Evolutionary conservation across 2,888 invertebrate genomes (phyloP).

Genomic region (Eledona agricola): DNA sequence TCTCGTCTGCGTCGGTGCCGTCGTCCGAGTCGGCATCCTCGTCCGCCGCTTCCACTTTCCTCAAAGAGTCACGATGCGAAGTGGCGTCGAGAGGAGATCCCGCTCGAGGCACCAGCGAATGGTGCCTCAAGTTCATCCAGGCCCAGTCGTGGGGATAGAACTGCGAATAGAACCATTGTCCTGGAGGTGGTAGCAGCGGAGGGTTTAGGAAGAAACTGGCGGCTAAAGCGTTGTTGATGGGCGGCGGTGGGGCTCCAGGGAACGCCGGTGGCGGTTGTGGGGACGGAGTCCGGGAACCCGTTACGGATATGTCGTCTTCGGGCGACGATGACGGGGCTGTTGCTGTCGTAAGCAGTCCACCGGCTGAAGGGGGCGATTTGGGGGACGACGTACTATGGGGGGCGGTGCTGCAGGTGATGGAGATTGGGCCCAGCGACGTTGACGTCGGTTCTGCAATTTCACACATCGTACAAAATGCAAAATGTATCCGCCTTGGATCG

Average conservation of each 20-base stretch:
- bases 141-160: constrained; percentile 77
- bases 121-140: constrained; percentile 68
- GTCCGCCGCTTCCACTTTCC: constrained; percentile 53
- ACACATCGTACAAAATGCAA: background rate
- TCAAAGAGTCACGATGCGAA: constrained; percentile 52
- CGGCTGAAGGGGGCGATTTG: constrained; percentile 66
- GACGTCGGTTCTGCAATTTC: constrained; percentile 58
- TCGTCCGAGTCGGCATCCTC: constrained; percentile 34
- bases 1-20: constrained; percentile 31
- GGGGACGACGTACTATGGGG: no score
- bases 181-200: constrained; percentile 77
- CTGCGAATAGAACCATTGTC: constrained; percentile 82
- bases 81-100: constrained; percentile 44
- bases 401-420: constrained; percentile 70
- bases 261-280: constrained; percentile 63
- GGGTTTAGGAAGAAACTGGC: constrained; percentile 80
- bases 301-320: constrained; percentile 72
- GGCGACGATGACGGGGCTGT: constrained; percentile 66
- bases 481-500: no score
- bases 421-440: constrained; percentile 60
- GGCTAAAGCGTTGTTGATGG: constrained; percentile 68
- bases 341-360: constrained; percentile 62
- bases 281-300: constrained; percentile 70
- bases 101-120: constrained; percentile 40
- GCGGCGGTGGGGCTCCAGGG: constrained; percentile 58